phyloP scores from a whole-genome alignment of 2,797 vertebrate species.

The Onychomys leucogaster region DNA sequence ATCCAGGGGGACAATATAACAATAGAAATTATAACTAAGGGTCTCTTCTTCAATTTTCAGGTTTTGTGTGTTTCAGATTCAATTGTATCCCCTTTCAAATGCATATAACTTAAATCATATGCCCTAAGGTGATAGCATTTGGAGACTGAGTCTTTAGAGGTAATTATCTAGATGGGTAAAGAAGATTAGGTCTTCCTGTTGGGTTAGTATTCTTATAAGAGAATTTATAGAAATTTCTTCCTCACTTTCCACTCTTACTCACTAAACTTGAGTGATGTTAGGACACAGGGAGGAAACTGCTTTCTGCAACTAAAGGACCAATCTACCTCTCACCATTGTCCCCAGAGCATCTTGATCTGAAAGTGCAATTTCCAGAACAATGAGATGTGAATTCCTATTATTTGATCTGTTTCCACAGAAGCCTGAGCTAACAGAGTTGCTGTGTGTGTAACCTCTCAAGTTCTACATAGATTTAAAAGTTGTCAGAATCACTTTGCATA shows the following conservation, averaged over 20 bases:
- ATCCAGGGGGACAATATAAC: not conserved
- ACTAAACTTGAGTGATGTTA: not conserved
- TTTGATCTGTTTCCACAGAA: slow-evolving; percentile 36
- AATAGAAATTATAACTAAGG: not conserved
- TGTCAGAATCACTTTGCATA: slow-evolving; percentile 35
- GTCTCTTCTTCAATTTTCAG: slow-evolving; percentile 5
- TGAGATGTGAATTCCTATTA: not conserved
- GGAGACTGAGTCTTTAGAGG: not conserved
- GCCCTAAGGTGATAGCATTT: not conserved
- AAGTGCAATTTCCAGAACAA: not conserved
- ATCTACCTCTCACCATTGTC: not conserved
- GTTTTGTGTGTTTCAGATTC: not conserved
- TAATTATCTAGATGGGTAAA: not conserved
- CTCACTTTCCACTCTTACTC: not conserved
- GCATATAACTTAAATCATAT: not conserved
- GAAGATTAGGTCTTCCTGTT: not conserved
- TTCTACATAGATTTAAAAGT: not conserved
- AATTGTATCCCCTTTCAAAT: not conserved
- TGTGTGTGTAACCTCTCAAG: not conserved
- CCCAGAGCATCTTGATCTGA: not conserved
- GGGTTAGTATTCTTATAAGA: not conserved
- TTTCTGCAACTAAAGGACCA: not conserved
- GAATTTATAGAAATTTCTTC: not conserved
- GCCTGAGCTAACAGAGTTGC: not conserved
- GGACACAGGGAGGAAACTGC: not conserved